Conservation (phyloP, 1,140 invertebrate genomes). For the Drosophila tristis region DNA sequence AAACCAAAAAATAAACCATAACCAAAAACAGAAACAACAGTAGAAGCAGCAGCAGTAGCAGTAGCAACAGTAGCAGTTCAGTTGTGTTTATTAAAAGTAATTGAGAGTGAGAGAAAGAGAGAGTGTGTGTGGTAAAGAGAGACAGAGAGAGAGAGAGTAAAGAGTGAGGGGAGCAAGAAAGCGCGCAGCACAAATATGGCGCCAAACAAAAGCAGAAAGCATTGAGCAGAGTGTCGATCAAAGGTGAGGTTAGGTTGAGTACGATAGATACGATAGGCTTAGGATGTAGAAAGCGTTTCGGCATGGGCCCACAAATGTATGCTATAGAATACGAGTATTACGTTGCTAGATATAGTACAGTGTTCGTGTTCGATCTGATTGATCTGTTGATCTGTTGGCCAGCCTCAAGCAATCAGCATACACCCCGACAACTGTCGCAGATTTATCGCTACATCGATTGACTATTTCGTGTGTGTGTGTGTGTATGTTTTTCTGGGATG, state of each 20-base stretch:
- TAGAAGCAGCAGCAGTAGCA: conserved; percentile 33
- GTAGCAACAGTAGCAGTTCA: conserved; percentile 20
- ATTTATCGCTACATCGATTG: not conserved
- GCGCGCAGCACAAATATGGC: conserved; percentile 55
- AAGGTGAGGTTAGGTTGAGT: conserved; percentile 53
- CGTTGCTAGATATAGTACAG: conserved; percentile 65
- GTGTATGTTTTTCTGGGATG: not conserved
- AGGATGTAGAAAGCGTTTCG: conserved; percentile 47
- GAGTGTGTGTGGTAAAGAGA: conserved; percentile 32
- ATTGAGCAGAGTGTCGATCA: conserved; percentile 72
- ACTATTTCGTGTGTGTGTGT: conserved; percentile 20
- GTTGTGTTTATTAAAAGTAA: conserved; percentile 23
- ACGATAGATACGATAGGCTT: conserved; percentile 49
- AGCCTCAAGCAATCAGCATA: conserved; percentile 23
- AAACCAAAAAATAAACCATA: conserved; percentile 38
- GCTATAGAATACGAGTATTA: conserved; percentile 64
- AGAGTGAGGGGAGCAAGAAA: conserved; percentile 53
- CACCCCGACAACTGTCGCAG: conserved; percentile 16
- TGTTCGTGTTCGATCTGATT: conserved; percentile 69
- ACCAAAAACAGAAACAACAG: conserved; percentile 35
- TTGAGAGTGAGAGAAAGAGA: conserved; percentile 15
- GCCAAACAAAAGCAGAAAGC: conserved; percentile 72
- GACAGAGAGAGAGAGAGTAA: conserved; percentile 31
- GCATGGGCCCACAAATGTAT: conserved; percentile 72
- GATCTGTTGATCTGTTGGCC: conserved; percentile 41